phyloP scores from a whole-genome alignment of 2,797 vertebrate species.

The Neosilurus mollespiculum region DNA sequence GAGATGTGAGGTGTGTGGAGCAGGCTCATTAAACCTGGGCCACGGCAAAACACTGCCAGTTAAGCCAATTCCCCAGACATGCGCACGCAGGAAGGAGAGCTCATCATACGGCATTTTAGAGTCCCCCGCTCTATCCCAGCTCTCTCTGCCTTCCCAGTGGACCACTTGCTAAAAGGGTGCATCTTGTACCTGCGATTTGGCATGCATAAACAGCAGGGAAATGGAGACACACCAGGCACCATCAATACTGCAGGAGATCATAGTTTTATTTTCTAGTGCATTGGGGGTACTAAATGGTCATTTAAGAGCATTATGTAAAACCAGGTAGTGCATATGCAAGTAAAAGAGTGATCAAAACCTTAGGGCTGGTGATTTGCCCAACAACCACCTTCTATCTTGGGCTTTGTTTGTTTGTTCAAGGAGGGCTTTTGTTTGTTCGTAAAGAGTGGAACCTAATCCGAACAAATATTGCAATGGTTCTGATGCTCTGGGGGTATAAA shows the following conservation, averaged over 20 bases:
- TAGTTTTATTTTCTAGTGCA: constrained; percentile 29
- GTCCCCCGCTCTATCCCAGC: constrained; percentile 27
- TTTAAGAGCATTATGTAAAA: constrained; percentile 23
- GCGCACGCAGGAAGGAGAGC: constrained; percentile 33
- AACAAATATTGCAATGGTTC: constrained; percentile 47
- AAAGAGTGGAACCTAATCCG: constrained; percentile 45
- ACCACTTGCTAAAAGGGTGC: constrained; percentile 46
- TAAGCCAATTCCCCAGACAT: constrained; percentile 50
- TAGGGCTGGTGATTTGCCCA: constrained; percentile 55
- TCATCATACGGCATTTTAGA: constrained; percentile 39
- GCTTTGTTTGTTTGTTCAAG: constrained; percentile 51
- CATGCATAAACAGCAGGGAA: constrained; percentile 33
- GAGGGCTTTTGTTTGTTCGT: constrained; percentile 21
- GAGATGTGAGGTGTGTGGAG: constrained; percentile 49
- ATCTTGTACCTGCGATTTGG: constrained; percentile 40
- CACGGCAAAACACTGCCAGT: constrained; percentile 48
- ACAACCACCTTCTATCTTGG: constrained; percentile 50
- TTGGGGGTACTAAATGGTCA: background rate
- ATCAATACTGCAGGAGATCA: background rate
- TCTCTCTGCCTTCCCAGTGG: constrained; percentile 38
- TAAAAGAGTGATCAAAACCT: constrained; percentile 52
- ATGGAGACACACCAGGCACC: background rate
- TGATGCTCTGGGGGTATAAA: constrained; percentile 41
- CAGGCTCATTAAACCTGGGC: constrained; percentile 58
- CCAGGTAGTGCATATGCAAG: constrained; percentile 41